phyloP scores from a whole-genome alignment of 2,888 invertebrate genomes.

The Ganaspis brasiliensis region DNA sequence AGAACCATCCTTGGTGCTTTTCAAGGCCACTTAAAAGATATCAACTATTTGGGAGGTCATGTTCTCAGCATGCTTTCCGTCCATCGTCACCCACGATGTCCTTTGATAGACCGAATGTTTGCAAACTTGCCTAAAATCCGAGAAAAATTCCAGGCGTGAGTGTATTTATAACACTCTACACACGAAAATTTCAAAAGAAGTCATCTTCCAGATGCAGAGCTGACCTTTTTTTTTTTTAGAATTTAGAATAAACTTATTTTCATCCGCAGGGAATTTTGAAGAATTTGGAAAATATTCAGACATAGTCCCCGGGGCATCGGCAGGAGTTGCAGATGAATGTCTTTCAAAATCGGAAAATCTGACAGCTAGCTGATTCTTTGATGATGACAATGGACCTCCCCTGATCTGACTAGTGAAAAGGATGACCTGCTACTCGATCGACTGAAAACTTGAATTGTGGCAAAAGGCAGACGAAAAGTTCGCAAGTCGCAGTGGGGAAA shows the following conservation, averaged over 20 bases:
- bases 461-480: slow-evolving; percentile 11
- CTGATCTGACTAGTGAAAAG: slow-evolving; percentile 10
- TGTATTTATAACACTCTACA: background rate
- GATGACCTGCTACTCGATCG: slow-evolving; percentile 41
- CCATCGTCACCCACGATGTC: slow-evolving; percentile 29
- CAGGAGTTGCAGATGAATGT: too few relatives aligned
- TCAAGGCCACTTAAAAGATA: slow-evolving; percentile 32
- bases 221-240: background rate
- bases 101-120: slow-evolving; percentile 23
- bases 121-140: slow-evolving; percentile 32
- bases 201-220: slow-evolving; percentile 4
- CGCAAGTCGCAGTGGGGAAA: slow-evolving; percentile 16
- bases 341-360: too few relatives aligned
- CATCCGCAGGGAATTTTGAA: background rate
- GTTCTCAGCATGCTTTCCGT: slow-evolving; percentile 26
- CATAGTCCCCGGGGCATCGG: too few relatives aligned
- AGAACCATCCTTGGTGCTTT: background rate
- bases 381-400: background rate
- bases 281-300: too few relatives aligned
- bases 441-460: slow-evolving; percentile 3
- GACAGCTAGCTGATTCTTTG: too few relatives aligned
- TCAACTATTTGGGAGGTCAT: slow-evolving; percentile 30
- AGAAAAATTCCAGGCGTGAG: slow-evolving; percentile 8
- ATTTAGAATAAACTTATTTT: background rate
- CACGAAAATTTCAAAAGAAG: slow-evolving; percentile 7